These are phyloP conservation scores for Suncus etruscus DNA, from an alignment of 2,113 vertebrate species.

Conservation along the genomic window DNA sequence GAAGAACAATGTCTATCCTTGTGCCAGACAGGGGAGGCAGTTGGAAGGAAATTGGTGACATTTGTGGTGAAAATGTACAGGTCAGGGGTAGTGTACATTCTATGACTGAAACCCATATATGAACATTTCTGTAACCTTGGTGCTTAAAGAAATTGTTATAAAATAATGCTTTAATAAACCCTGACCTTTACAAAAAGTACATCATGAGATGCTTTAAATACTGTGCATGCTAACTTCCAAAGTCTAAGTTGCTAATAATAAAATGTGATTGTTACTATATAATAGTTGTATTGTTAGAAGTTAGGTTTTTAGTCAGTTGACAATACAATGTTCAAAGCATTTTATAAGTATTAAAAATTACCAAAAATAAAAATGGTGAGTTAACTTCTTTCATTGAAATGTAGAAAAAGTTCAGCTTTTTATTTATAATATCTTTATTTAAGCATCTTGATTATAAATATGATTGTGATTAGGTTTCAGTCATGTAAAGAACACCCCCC, in stretches of 20 bases:
- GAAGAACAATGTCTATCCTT: no score
- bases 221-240: not conserved
- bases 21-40: no score
- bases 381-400: conserved; percentile 54
- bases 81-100: no score
- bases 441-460: no score
- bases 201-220: conserved; percentile 59
- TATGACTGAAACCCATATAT: no score
- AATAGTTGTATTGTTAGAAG: conserved; percentile 41
- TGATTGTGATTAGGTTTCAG: no score
- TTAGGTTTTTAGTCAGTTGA: conserved; percentile 64
- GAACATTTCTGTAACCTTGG: no score
- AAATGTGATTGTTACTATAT: conserved; percentile 57
- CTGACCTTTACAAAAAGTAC: conserved; percentile 54
- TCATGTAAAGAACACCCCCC: no score
- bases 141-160: no score
- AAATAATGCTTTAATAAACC: not conserved
- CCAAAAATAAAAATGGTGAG: not conserved
- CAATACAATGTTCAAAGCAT: conserved; percentile 21
- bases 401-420: conserved; percentile 38
- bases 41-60: no score
- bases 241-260: conserved; percentile 56
- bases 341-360: conserved; percentile 30
- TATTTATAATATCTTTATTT: no score
- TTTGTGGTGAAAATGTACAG: no score